Evolutionary conservation across 1,140 invertebrate species (phyloP), one percentile per base, ranked within the genome.

Genomic region (Cephus cinctus): DNA sequence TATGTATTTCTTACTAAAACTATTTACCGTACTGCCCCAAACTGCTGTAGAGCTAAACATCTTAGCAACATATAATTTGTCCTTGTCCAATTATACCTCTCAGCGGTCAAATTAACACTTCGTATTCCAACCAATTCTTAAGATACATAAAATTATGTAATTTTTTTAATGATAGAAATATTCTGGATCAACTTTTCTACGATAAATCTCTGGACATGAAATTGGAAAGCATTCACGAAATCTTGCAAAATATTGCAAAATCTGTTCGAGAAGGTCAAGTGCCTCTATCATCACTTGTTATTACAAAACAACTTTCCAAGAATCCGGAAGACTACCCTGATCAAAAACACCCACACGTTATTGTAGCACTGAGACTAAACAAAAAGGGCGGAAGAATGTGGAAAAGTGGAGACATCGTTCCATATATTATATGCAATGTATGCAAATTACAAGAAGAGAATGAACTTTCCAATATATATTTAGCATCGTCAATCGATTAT

Each of bases 241-340:
- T 70, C 63, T 86, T 58, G 70, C 76, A 69, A 77, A 89, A 81
- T 57, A 61, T 77, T 81, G 48, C 73, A 50, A 36, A 71, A 75
- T 59, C 88, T 65, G 79, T 96, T 11, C 80, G 84, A 19, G 78
- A 76, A 18, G 78, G 81, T 42, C 81, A 83, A 61, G 83, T 94
- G 18, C 85, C 91, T 0, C 47, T 96, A 0, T 83, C 87, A 1
- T 76, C 91, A 12, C 83, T 94, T 43, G 83, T 89, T 4, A 97
- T 99, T 50, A 94, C 92, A 1, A 98, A 98, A 81, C 92, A 96
- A 75, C 76, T 99, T 11, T 97, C 94, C 0, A 98, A 96, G 75
- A 87, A 94, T 72, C 96, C 96, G 0, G 87, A 88, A 52, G 90
- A 97, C 53, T 99, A 99, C 75, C 80, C 86, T 0, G 92, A 98